A percentile compares a stretch with the other conserved stretches of the same genome.
These are phyloP conservation scores for Lucilia cuprina DNA, from an alignment of 1,140 invertebrate genomes.

Conservation along the genomic window DNA sequence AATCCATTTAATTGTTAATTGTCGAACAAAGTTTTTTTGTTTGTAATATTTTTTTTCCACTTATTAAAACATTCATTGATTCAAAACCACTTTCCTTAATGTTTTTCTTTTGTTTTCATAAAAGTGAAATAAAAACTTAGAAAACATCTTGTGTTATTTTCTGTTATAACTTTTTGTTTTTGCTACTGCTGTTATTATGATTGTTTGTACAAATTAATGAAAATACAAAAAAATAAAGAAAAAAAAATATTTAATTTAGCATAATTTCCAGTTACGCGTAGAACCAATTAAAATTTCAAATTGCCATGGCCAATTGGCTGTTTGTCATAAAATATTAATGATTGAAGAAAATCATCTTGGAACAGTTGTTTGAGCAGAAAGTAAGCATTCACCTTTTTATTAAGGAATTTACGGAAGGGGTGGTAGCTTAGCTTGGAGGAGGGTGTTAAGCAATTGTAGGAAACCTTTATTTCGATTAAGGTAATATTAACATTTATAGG, in stretches of 20 bases:
- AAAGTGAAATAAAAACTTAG: neutral
- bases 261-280: constrained; percentile 26
- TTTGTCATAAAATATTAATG: constrained; percentile 34
- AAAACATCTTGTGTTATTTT: neutral
- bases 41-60: neutral
- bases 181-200: neutral
- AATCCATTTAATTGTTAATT: neutral
- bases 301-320: constrained; percentile 26
- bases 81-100: neutral
- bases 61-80: neutral
- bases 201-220: neutral
- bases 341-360: neutral
- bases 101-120: neutral
- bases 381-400: neutral
- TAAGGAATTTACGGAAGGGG: neutral
- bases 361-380: neutral
- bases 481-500: constrained; percentile 33
- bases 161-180: neutral
- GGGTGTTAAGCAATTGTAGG: neutral
- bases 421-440: no score
- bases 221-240: neutral
- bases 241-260: neutral
- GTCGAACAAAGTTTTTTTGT: neutral
- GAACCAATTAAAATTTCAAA: constrained; percentile 34
- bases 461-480: constrained; percentile 20